Base-by-base conservation (phyloP, 2,113 vertebrate species). In the Thalassoma bifasciatum region DNA sequence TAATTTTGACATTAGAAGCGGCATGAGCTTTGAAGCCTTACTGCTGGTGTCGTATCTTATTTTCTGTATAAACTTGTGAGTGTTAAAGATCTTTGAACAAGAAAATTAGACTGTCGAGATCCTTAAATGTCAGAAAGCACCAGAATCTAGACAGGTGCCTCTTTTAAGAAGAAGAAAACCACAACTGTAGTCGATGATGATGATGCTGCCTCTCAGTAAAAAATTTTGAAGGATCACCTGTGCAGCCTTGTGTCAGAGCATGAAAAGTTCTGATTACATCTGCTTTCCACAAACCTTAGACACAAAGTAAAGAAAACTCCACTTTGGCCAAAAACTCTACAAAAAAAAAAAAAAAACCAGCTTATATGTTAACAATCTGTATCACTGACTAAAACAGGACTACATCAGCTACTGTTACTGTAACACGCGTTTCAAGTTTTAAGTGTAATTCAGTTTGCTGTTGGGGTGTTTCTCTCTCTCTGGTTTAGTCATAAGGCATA, bases 401-500 rank as follows among this genome's bases (percentile, higher is more conserved):
- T 8, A 49, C 46, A 49, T 16, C 5, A n/a, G 46, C 46, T 49
- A 21, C 46, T 49, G 14, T 21, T 2, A 49, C 19, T 49, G 46
- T 46, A 46, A 46, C 44, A 46, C 17, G n/a, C 19, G 8, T 21
- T 49, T 49, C 19, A 49, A 49, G 23, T n/a, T 42, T n/a, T 38
- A 69, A 51, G 64, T 11, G 24, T 19, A 50, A n/a, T 7, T 36
- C 3, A 68, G 13, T 44, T 23, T 13, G 21, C 61, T 40, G 36
- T 19, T 80, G 63, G 56, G 50, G 46, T 36, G 46, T 4, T 22
- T 52, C 46, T 63, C 70, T n/a, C n/a, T 19, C 5, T 66, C 68
- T 16, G 17, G 36, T 60, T 56, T 1, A 30, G 47, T 21, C 16
- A 9, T 36, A 70, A 75, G 81, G 74, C 53, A 62, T 10, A 46